Conservation (phyloP, 2,113 vertebrate species). For the Hirundichthys speculiger region DNA sequence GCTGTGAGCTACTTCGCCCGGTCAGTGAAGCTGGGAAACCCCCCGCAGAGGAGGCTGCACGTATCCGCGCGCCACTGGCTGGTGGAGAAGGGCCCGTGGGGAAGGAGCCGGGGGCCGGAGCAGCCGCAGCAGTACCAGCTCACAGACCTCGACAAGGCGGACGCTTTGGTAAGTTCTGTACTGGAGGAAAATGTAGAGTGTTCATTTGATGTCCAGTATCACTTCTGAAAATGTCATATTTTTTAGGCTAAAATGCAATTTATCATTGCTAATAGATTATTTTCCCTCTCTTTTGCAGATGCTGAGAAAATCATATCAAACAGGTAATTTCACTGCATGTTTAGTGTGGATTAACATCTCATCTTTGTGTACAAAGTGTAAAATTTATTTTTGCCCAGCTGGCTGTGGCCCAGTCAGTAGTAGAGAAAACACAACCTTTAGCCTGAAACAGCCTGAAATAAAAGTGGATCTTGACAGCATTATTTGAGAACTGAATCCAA, state of each 20-base stretch:
- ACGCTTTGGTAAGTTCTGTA: constrained; percentile 76
- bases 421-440: no score
- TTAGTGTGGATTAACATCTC: no score
- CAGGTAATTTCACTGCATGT: constrained; percentile 63
- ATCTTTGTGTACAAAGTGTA: no score
- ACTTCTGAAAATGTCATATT: no score
- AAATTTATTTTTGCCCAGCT: no score
- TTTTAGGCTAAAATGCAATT: no score
- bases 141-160: constrained; percentile 81
- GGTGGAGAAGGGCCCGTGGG: constrained; percentile 70
- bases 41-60: constrained; percentile 60
- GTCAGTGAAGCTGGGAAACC: constrained; percentile 17
- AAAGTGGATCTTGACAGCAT: no score
- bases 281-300: constrained; percentile 68
- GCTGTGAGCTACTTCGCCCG: constrained; percentile 38
- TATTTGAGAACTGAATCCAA: no score
- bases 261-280: background rate
- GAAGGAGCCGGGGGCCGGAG: constrained; percentile 64
- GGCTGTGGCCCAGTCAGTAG: no score
- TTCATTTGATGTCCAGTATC: background rate
- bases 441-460: no score
- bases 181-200: background rate
- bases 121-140: constrained; percentile 61
- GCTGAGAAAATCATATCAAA: constrained; percentile 85
- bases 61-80: constrained; percentile 44